These are phyloP conservation scores for Stylophora pistillata DNA, from an alignment of 64 coral and sea anemone genomes.

Conservation along the genomic window DNA sequence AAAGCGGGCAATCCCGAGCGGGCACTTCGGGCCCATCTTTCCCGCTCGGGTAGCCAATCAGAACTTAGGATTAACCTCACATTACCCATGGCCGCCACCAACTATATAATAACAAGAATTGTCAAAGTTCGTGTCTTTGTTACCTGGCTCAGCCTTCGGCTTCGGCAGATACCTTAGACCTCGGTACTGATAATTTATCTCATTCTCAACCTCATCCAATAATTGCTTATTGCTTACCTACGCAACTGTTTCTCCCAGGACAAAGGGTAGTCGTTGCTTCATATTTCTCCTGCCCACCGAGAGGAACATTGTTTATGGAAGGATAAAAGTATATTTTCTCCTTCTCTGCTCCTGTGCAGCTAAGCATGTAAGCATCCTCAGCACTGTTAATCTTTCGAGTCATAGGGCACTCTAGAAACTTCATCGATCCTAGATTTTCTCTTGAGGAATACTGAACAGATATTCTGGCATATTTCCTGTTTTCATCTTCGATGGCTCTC, in stretches of 20 bases:
- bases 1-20: no score
- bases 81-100: no score
- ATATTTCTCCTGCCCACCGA: constrained; percentile 49
- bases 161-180: no score
- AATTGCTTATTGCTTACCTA: constrained; percentile 23
- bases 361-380: constrained; percentile 44
- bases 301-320: constrained; percentile 70
- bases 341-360: constrained; percentile 46
- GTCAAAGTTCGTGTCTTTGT: no score
- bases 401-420: constrained; percentile 55
- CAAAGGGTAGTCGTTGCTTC: constrained; percentile 68
- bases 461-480: not conserved
- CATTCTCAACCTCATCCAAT: no score
- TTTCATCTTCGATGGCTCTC: not conserved
- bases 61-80: no score
- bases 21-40: no score
- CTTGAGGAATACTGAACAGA: constrained; percentile 66
- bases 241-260: constrained; percentile 63
- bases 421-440: constrained; percentile 10
- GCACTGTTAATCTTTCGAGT: not conserved
- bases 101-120: no score
- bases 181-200: no score
- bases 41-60: no score
- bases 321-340: constrained; percentile 69
- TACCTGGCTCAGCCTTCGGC: no score